Percentiles rank a stretch among this genome's conserved stretches.
Evolutionary conservation across 2,797 vertebrate genomes (phyloP).

Genomic region (Harpagifer antarcticus): DNA sequence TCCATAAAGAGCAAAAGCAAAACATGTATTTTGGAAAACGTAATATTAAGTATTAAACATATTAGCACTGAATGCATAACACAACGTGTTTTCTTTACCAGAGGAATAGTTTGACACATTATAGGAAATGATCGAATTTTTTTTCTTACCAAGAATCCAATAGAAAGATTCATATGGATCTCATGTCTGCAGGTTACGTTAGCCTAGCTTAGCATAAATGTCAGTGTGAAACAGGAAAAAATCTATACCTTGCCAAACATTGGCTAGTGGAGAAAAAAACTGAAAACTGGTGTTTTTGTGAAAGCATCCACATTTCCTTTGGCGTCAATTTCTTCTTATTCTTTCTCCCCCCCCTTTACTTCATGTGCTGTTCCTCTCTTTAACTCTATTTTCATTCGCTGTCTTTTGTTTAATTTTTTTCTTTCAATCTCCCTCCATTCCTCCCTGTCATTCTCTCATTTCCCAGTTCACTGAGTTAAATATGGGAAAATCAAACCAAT

Average conservation of each 20-base stretch:
- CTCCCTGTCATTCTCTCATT: constrained; percentile 72
- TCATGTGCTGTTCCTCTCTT: not conserved
- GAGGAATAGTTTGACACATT: not conserved
- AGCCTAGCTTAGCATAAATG: constrained; percentile 10
- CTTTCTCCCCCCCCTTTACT: not conserved
- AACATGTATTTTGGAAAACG: too few relatives aligned
- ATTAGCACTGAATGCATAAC: not conserved
- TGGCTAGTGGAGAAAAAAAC: not conserved
- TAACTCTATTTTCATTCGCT: constrained; percentile 17
- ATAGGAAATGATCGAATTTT: not conserved
- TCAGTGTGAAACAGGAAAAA: not conserved
- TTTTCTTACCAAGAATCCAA: not conserved
- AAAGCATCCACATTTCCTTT: not conserved
- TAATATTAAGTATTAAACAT: not conserved
- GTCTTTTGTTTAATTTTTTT: constrained; percentile 32
- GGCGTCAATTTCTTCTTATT: not conserved
- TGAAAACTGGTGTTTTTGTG: not conserved
- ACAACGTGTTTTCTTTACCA: too few relatives aligned
- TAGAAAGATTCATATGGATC: not conserved
- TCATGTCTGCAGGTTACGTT: not conserved
- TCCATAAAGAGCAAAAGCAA: too few relatives aligned
- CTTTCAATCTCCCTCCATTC: constrained; percentile 48
- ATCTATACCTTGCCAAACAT: not conserved
- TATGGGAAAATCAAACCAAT: constrained; percentile 76
- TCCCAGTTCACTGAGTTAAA: constrained; percentile 82